phyloP scores from a whole-genome alignment of 2,888 invertebrate genomes.

The Pandemis corylana region DNA sequence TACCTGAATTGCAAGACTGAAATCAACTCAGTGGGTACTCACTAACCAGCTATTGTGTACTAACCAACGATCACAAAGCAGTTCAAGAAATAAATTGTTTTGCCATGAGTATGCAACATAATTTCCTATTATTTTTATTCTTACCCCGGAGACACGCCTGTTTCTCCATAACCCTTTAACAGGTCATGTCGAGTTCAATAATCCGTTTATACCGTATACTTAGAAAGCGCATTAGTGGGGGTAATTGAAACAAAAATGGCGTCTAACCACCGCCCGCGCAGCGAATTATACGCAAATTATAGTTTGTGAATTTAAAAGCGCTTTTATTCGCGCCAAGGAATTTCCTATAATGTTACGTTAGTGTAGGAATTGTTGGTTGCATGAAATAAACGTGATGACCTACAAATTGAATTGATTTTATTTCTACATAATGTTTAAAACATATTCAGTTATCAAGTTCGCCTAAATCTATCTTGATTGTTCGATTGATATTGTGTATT shows the following conservation, averaged over 20 bases:
- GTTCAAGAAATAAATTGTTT: no score
- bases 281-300: constrained; percentile 29
- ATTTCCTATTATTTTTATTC: neutral
- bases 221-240: constrained; percentile 21
- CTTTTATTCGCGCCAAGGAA: constrained; percentile 35
- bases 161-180: neutral
- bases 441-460: no score
- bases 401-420: no score
- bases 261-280: constrained; percentile 27
- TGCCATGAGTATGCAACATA: no score
- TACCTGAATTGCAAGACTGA: no score
- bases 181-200: neutral
- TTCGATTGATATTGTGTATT: no score
- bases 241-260: constrained; percentile 41
- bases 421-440: no score
- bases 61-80: no score
- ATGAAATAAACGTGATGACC: no score
- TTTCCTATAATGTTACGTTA: constrained; percentile 25
- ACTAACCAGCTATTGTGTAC: no score
- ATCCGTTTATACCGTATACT: constrained; percentile 17
- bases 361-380: neutral
- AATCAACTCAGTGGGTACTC: no score
- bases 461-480: no score
- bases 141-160: neutral
- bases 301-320: constrained; percentile 29